Evolutionary conservation across 2,888 invertebrate species (phyloP).

Genomic region (Barypeithes pellucidus): DNA sequence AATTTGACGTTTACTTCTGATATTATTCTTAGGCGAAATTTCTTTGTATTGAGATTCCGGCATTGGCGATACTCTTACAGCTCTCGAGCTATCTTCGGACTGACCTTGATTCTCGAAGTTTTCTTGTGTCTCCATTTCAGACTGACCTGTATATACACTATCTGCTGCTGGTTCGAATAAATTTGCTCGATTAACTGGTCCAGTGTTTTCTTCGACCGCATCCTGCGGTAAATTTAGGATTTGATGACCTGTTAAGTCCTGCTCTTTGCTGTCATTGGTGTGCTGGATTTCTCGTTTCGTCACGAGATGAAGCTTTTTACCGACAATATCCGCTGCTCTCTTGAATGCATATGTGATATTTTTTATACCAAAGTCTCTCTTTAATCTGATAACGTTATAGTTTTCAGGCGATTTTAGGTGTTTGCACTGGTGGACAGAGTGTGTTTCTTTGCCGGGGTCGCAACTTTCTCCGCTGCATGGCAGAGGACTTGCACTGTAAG

Average conservation of each 20-base stretch:
- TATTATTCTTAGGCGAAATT: neutral
- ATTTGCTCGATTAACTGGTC: neutral
- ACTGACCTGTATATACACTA: no score
- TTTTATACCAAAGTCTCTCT: neutral
- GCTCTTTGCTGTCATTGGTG: no score
- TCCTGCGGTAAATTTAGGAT: neutral
- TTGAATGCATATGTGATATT: neutral
- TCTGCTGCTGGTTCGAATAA: neutral
- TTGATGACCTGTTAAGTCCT: no score
- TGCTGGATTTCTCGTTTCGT: neutral
- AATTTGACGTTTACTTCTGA: neutral
- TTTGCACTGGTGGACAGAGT: neutral
- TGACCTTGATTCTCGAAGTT: no score
- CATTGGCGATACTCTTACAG: no score
- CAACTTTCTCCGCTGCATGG: neutral
- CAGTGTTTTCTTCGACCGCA: neutral
- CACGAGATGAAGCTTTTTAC: neutral
- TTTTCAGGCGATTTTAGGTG: neutral
- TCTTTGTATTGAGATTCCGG: neutral
- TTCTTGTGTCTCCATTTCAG: no score
- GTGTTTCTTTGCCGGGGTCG: neutral
- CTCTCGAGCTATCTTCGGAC: no score
- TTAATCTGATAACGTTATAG: neutral
- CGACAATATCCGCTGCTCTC: neutral
- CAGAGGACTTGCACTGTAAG: conserved; percentile 16